Percentiles rank a stretch among this genome's conserved stretches.
Evolutionary conservation across 1,140 invertebrate species (phyloP).

Genomic region (Lucilia sericata): DNA sequence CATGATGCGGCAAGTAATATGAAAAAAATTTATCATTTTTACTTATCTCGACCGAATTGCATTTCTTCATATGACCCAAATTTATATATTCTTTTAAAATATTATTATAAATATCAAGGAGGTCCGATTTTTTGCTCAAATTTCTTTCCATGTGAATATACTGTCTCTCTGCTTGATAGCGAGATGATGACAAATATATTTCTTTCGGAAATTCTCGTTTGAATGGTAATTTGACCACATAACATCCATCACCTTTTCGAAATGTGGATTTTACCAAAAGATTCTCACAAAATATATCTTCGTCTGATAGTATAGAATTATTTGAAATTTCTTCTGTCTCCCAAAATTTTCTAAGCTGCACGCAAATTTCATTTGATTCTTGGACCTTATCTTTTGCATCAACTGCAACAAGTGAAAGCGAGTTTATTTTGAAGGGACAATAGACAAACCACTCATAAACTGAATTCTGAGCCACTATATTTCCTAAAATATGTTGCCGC

Average conservation of each 20-base stretch:
- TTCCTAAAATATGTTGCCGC: background rate
- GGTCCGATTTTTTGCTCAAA: background rate
- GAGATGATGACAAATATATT: background rate
- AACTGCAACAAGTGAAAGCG: background rate
- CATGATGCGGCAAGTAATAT: too few relatives aligned
- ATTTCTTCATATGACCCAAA: background rate
- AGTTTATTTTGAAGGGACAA: background rate
- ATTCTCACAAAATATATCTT: background rate
- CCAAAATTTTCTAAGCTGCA: background rate
- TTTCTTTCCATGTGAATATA: background rate
- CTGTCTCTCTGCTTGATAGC: background rate
- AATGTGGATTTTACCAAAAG: background rate
- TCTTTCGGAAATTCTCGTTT: slow-evolving; percentile 21
- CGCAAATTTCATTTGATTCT: background rate
- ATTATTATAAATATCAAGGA: background rate
- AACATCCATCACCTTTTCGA: slow-evolving; percentile 15
- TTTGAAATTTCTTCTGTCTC: slow-evolving; percentile 9
- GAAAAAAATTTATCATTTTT: slow-evolving; percentile 3
- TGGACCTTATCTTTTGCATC: background rate
- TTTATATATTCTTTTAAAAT: background rate
- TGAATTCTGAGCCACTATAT: background rate
- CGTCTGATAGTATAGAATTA: background rate
- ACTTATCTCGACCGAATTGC: background rate
- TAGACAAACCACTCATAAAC: too few relatives aligned
- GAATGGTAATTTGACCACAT: background rate